Evolutionary conservation across 2,888 invertebrate species (phyloP).

Genomic region (Dryobota labecula): DNA sequence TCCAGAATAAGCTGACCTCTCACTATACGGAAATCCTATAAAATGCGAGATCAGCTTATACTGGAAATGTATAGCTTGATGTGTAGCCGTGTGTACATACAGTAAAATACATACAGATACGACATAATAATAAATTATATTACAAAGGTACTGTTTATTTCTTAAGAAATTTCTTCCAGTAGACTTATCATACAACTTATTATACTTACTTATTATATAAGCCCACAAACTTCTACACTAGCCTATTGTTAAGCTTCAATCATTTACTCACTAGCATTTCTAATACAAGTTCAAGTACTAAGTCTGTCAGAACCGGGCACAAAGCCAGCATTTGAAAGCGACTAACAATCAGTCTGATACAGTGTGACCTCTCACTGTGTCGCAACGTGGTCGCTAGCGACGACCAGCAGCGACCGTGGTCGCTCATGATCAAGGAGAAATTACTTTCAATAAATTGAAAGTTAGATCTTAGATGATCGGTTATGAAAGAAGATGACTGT

Average conservation of each 20-base stretch:
- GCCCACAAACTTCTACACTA: not conserved
- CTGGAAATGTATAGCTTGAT: too few species aligned
- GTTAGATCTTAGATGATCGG: constrained; percentile 27
- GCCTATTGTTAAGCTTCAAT: not conserved
- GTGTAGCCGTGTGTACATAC: too few species aligned
- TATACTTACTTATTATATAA: too few species aligned
- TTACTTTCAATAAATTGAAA: constrained; percentile 64
- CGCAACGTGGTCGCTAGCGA: constrained; percentile 37
- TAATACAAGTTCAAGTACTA: constrained; percentile 20
- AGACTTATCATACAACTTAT: too few species aligned
- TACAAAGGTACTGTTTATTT: too few species aligned
- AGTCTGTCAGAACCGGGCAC: constrained; percentile 4
- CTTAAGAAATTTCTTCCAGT: too few species aligned
- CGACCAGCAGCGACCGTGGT: constrained; percentile 37
- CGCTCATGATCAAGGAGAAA: constrained; percentile 62
- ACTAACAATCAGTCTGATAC: constrained; percentile 21
- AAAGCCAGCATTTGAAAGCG: constrained; percentile 44
- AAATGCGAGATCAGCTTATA: too few species aligned
- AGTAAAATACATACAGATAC: too few species aligned
- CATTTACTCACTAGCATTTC: not conserved
- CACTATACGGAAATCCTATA: too few species aligned
- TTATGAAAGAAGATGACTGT: constrained; percentile 28
- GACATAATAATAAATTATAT: too few species aligned
- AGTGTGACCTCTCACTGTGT: constrained; percentile 62
- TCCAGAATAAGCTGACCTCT: too few species aligned